Conservation (phyloP, 2,797 vertebrate species). For the Pogonophryne albipinna region DNA sequence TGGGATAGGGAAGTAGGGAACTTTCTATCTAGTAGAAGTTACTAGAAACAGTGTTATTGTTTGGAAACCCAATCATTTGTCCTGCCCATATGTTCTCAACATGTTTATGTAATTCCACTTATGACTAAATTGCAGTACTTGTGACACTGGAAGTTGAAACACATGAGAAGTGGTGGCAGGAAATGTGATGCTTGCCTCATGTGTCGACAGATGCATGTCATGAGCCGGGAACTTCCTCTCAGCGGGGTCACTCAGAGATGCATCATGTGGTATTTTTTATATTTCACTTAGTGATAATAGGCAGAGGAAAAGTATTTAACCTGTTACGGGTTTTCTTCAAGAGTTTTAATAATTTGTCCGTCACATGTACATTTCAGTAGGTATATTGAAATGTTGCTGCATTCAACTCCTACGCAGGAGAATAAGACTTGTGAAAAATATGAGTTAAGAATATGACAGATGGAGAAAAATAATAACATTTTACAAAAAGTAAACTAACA, state of each 20-base stretch:
- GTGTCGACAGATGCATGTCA: conserved; percentile 65
- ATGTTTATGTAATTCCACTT: not conserved
- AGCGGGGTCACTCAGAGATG: not conserved
- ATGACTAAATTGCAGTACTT: conserved; percentile 25
- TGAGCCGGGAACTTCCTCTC: conserved; percentile 70
- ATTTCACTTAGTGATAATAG: not conserved
- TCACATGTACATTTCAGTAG: too few relatives aligned
- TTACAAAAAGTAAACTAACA: too few relatives aligned
- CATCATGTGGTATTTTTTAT: not conserved
- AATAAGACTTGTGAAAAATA: too few relatives aligned
- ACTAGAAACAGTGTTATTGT: not conserved
- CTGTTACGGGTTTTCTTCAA: too few relatives aligned
- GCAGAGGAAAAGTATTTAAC: too few relatives aligned
- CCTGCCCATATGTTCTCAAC: not conserved
- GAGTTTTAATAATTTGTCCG: too few relatives aligned
- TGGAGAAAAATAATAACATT: too few relatives aligned
- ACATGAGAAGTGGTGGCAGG: conserved; percentile 63
- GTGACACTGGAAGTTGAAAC: conserved; percentile 68
- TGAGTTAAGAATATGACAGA: too few relatives aligned
- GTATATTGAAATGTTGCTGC: too few relatives aligned
- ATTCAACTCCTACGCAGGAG: too few relatives aligned
- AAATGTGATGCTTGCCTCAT: conserved; percentile 61
- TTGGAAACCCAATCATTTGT: not conserved
- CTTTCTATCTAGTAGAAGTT: not conserved
- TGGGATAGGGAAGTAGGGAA: too few relatives aligned